Base-by-base conservation (phyloP, 1,140 invertebrate genomes). In the Rhysida immarginata region DNA sequence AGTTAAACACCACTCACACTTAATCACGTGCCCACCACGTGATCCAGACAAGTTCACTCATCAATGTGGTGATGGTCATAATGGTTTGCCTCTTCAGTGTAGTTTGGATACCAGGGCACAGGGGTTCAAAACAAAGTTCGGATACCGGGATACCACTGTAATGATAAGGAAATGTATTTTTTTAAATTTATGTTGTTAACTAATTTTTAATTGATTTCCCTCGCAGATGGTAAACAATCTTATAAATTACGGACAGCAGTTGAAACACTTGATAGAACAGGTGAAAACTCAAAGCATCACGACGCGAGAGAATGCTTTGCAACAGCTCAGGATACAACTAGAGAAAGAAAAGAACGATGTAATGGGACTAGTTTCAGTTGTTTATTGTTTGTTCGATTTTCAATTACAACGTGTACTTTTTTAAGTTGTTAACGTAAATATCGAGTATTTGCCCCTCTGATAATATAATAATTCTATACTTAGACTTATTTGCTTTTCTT, bases 271-370 rank as follows among this genome's bases (percentile, higher is more conserved):
- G 62, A 65, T 73, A 23, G 70, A 71, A 29, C 65, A 67, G 24
- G 63, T 68, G 2, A 72, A 70, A 55, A 65, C 68, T 27, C 68
- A 71, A 54, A 63, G 64, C 50, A 55, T 67, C 18, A 50, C 64
- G 11, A 60, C 64, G 14, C 68, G 67, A 45, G 70, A 73, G 46
- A 58, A 56, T 23, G 65, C 66, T 18, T 57, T 72, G 11, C 64
- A 70, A 29, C 65, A 69, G 53, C 59, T 69, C 0, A 63, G 63
- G 48, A 35, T 60, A 35, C 69, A 72, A 54, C 61, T 69, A 61
- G 84, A 70, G 78, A 84, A 76, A 76, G 81, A 71, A 75, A 80
- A 69, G 73, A 76, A 65, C 72, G 68, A 66, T 55, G 77, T 62
- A 70, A 74, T 42, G 66, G 26, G n/a, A 64, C 63, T 26, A 69